phyloP scores from a whole-genome alignment of 2,113 vertebrate species.

The Dromiciops gliroides region DNA sequence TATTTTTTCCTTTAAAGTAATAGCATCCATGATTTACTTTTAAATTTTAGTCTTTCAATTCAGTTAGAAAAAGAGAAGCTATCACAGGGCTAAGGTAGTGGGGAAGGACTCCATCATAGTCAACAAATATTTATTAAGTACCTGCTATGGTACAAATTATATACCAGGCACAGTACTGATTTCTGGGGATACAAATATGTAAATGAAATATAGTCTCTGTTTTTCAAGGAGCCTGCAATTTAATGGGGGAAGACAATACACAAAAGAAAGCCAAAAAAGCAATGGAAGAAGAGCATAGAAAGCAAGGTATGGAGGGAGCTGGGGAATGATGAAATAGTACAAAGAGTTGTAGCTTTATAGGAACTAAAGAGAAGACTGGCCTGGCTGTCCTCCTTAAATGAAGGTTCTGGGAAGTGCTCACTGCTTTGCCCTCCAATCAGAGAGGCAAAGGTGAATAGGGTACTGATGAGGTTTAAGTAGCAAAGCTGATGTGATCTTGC shows the following conservation, averaged over 20 bases:
- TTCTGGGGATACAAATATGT: neutral
- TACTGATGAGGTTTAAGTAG: neutral
- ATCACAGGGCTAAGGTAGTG: neutral
- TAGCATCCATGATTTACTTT: too few relatives aligned
- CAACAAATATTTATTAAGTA: neutral
- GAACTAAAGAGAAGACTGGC: neutral
- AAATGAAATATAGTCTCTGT: neutral
- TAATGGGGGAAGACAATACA: neutral
- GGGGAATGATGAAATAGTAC: neutral
- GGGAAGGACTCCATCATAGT: neutral
- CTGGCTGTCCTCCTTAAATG: neutral
- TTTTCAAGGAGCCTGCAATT: neutral
- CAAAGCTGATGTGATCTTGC: neutral
- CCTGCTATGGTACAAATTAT: neutral
- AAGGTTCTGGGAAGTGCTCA: neutral
- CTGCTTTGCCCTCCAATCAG: neutral
- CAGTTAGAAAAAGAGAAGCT: neutral
- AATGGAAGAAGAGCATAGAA: neutral
- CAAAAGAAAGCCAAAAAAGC: neutral
- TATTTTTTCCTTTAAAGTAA: neutral
- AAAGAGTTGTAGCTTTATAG: neutral
- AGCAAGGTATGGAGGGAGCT: neutral
- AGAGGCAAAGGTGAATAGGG: neutral
- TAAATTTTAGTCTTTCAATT: neutral
- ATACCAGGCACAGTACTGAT: neutral